Base-by-base conservation (phyloP, 2,888 invertebrate genomes). In the Leptogaster cylindrica region DNA sequence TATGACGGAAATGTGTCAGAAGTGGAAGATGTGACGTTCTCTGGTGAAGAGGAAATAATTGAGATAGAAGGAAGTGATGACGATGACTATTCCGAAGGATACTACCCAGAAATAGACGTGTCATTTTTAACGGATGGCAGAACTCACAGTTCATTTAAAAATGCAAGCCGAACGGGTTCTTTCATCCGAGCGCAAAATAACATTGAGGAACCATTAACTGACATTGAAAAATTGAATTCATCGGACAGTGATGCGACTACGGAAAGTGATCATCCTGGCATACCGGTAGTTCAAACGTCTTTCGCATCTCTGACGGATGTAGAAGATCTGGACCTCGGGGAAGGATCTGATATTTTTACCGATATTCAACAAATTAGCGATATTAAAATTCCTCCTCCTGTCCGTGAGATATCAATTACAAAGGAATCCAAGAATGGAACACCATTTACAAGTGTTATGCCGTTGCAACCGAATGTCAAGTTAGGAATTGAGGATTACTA, bases 141-240 rank as follows among this genome's bases (percentile, higher is more conserved):
- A 41, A 39, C 12, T 16, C 23, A 12, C 6, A 23, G 4, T 5
- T 18, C 31, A 31, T 6, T 2, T n/a, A 33, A 70, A 2, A 74
- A 73, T 51, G 74, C 76, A 1, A 69, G 73, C 14, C 74, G 70
- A 12, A 68, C 71, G n/a, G 18, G 36, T 36, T 18, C 18, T 10
- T n/a, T 20, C 5, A 20, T 10, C 14, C 16, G 39, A 3, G 12
- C 23, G 2, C 67, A 71, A 3, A 41, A 70, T 2, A 73, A 70
- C 28, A 58, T 52, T 14, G 81, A 82, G 27, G 82, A 82, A 46
- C 78, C 77, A 1, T 18, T 81, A 2, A 84, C 84, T 3, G 84
- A 84, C 73, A 75, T 81, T 12, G 84, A 84, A 74, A 80, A 81
- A 70, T 74, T 84, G n/a, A 79, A 82, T 64, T 77, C 78, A 27